A percentile compares a stretch with the other conserved stretches of the same genome.
Conservation (phyloP, 2,113 vertebrate species). For the Callaeas wilsoni region DNA sequence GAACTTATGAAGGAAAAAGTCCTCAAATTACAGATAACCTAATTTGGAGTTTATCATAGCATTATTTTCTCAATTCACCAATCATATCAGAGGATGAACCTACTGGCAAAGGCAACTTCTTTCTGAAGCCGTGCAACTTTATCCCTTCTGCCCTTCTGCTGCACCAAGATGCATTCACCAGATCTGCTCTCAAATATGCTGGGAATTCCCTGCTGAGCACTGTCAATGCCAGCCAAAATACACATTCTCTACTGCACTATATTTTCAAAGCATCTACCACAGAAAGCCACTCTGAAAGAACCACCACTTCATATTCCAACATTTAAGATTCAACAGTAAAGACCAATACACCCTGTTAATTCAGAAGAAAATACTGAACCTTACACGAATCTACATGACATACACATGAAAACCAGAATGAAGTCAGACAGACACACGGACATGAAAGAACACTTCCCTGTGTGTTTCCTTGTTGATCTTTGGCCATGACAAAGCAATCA, state of each 20-base stretch:
- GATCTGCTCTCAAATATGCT: neutral
- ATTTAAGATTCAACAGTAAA: neutral
- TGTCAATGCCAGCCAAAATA: neutral
- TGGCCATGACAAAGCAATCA: conserved; percentile 5
- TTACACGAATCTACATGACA: neutral
- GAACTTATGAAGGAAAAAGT: neutral
- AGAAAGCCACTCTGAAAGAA: neutral
- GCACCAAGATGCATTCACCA: neutral
- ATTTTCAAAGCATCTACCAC: neutral
- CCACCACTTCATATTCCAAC: neutral
- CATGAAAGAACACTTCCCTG: neutral
- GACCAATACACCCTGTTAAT: neutral
- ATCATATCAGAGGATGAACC: neutral
- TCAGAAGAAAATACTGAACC: neutral
- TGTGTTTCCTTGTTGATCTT: neutral
- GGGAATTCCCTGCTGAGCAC: conserved; percentile 13
- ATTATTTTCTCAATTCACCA: neutral
- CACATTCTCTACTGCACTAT: neutral
- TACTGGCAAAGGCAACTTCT: neutral
- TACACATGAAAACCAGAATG: neutral
- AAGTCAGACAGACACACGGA: neutral
- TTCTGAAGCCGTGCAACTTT: neutral
- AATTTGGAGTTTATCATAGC: neutral
- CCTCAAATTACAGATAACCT: neutral
- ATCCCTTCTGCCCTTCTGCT: neutral